Percentiles rank a stretch among this genome's conserved stretches.
Conservation (phyloP, 2,113 vertebrate species). For the Dicaeum eximium region DNA sequence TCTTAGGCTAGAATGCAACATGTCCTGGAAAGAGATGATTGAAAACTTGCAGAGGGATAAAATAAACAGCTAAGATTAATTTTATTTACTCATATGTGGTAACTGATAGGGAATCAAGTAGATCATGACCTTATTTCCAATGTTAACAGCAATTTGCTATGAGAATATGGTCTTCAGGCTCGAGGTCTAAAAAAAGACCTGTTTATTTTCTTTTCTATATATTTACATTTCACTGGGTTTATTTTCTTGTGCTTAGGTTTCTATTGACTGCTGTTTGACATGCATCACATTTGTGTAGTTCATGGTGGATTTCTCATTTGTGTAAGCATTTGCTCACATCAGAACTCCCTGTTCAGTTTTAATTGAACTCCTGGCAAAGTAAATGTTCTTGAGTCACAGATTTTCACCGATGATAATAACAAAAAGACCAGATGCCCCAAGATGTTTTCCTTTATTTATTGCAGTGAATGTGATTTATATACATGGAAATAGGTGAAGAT, state of each 20-base stretch:
- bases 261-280: not conserved
- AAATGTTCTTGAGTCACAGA: not conserved
- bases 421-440: not conserved
- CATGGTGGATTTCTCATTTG: not conserved
- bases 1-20: not conserved
- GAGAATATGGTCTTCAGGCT: not conserved
- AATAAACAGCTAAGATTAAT: not conserved
- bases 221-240: not conserved
- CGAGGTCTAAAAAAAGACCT: not conserved
- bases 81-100: not conserved
- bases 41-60: not conserved
- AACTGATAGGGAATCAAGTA: not conserved
- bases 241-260: not conserved
- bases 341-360: conserved; percentile 24
- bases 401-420: not conserved
- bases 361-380: conserved; percentile 28
- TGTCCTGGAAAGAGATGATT: not conserved
- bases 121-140: not conserved
- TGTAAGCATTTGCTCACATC: conserved; percentile 1
- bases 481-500: not conserved
- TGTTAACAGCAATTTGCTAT: not conserved
- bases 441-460: not conserved
- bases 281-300: not conserved
- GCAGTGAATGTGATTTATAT: not conserved
- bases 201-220: not conserved